Conservation (phyloP, 1,140 invertebrate species). For the Telenomus remus region DNA sequence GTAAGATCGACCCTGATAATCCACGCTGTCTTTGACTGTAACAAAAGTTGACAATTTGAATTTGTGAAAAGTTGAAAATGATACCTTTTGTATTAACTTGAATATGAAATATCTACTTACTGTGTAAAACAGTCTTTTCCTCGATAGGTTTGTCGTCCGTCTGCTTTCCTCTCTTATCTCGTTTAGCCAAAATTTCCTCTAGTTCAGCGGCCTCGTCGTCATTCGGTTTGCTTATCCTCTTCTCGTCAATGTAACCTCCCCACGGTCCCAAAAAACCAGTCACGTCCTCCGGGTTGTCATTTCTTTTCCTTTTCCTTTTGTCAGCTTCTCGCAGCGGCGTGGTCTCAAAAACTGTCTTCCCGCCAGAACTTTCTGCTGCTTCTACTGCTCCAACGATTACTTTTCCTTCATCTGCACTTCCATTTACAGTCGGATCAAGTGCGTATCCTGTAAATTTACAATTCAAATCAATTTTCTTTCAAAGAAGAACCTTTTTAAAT, state of each 20-base stretch:
- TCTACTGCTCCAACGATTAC: slow-evolving; percentile 82
- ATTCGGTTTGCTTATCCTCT: slow-evolving; percentile 89
- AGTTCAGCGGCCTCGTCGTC: slow-evolving; percentile 94
- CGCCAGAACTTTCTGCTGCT: slow-evolving; percentile 79
- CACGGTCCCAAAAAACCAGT: slow-evolving; percentile 98
- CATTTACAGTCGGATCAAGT: slow-evolving; percentile 92
- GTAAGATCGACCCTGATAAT: slow-evolving; percentile 98
- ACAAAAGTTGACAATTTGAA: slow-evolving; percentile 20
- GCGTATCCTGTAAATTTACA: slow-evolving; percentile 85
- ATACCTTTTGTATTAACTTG: no score
- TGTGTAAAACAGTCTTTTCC: slow-evolving; percentile 96
- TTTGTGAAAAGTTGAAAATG: no score
- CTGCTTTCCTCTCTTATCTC: slow-evolving; percentile 88
- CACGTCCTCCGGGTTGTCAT: slow-evolving; percentile 93
- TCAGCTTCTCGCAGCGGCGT: slow-evolving; percentile 83
- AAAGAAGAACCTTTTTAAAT: no score
- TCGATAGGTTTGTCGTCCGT: slow-evolving; percentile 94
- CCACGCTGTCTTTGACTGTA: slow-evolving; percentile 92
- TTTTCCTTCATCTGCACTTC: slow-evolving; percentile 78
- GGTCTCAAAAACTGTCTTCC: slow-evolving; percentile 93
- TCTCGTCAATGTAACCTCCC: slow-evolving; percentile 95
- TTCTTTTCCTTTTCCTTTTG: slow-evolving; percentile 93
- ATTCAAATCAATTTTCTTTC: slow-evolving; percentile 12
- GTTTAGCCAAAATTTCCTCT: slow-evolving; percentile 96
- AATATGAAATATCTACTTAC: no score